Conservation (phyloP, 2,888 invertebrate species). For the Heteropelma amictum region DNA sequence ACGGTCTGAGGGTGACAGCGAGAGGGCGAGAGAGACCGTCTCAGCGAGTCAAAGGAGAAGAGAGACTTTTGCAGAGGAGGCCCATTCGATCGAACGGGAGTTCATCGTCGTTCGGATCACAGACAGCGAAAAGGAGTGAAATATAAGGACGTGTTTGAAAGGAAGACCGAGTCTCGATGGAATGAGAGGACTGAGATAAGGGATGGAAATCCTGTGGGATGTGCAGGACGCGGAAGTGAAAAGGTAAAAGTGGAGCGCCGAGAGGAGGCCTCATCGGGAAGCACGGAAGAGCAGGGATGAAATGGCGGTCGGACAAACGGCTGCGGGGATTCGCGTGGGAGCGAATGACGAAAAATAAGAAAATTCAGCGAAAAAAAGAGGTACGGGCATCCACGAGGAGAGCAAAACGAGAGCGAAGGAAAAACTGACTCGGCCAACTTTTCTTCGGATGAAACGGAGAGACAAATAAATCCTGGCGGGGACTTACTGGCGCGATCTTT, state of each 20-base stretch:
- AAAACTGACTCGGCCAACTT: constrained; percentile 16
- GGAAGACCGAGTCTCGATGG: constrained; percentile 14
- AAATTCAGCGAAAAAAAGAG: constrained; percentile 14
- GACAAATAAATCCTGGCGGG: constrained; percentile 49
- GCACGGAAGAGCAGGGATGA: constrained; percentile 15
- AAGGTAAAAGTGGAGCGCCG: constrained; percentile 45
- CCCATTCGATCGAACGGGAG: constrained; percentile 43
- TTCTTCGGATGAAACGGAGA: constrained; percentile 17
- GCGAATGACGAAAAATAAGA: constrained; percentile 28
- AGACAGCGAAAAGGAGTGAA: constrained; percentile 32
- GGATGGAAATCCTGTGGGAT: constrained; percentile 8
- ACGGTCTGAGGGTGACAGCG: not conserved
- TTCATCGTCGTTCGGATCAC: constrained; percentile 41
- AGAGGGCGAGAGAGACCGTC: not conserved
- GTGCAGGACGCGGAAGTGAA: constrained; percentile 48
- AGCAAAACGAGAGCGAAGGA: not conserved
- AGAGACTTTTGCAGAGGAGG: constrained; percentile 26
- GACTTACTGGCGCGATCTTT: constrained; percentile 37
- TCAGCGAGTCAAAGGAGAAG: not conserved
- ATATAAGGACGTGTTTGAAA: constrained; percentile 8
- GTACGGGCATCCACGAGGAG: constrained; percentile 2
- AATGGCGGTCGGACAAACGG: constrained; percentile 27
- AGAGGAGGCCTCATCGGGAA: constrained; percentile 35
- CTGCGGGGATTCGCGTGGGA: constrained; percentile 32
- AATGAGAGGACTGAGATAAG: not conserved